A percentile compares a stretch with the other conserved stretches of the same genome.
These are phyloP conservation scores for Phenacoccus solenopsis DNA, from an alignment of 1,140 invertebrate species.

Conservation along the genomic window DNA sequence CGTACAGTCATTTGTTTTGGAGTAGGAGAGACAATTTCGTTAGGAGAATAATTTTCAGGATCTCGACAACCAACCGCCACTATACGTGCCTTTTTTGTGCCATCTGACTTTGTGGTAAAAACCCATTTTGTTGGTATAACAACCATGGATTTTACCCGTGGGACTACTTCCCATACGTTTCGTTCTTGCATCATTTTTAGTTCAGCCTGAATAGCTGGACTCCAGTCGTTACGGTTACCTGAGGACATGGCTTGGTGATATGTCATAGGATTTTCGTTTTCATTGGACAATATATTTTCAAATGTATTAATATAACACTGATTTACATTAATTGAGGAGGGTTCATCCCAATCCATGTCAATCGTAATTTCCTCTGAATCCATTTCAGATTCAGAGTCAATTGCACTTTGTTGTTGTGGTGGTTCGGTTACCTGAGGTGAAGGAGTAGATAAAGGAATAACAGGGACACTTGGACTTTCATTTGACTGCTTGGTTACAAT, in stretches of 20 bases:
- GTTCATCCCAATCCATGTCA: not conserved
- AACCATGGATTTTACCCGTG: conserved; percentile 28
- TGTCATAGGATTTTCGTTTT: not conserved
- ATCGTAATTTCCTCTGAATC: not conserved
- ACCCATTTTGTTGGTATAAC: conserved; percentile 27
- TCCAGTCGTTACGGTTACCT: conserved; percentile 21
- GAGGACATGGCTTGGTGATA: not conserved
- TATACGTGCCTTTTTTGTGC: conserved; percentile 23
- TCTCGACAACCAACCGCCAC: conserved; percentile 24
- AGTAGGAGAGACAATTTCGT: conserved; percentile 30
- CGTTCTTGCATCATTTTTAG: conserved; percentile 24
- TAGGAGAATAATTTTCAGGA: conserved; percentile 22
- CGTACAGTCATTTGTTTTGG: conserved; percentile 23
- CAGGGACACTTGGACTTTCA: no score
- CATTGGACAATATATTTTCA: not conserved
- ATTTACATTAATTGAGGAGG: not conserved
- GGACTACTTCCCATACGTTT: conserved; percentile 31
- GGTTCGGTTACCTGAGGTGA: no score
- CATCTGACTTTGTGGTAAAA: conserved; percentile 23
- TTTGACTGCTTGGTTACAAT: no score
- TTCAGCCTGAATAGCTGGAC: conserved; percentile 24
- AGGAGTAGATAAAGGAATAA: not conserved
- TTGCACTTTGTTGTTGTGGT: not conserved
- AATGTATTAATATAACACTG: not conserved
- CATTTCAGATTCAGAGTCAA: not conserved